phyloP scores from a whole-genome alignment of 2,888 invertebrate genomes.

The Amphipoea oculea region DNA sequence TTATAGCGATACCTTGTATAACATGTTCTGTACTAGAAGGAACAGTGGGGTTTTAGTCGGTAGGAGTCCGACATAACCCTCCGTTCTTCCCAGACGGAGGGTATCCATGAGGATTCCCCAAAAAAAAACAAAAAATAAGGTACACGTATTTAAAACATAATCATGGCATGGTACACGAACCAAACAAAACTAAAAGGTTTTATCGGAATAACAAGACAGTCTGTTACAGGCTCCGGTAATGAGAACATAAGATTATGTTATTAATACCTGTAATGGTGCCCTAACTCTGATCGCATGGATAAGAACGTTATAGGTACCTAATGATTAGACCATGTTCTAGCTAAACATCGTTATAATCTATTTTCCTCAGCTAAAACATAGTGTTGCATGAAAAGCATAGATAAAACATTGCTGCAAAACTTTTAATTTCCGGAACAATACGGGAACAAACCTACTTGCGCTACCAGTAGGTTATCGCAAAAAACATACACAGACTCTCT shows the following conservation, averaged over 20 bases:
- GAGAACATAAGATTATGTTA: conserved; percentile 38
- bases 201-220: conserved; percentile 42
- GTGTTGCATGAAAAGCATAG: neutral
- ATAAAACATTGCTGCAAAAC: conserved; percentile 22
- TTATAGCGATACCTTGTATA: conserved; percentile 12
- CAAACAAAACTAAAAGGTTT: conserved; percentile 18
- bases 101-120: neutral
- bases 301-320: conserved; percentile 16
- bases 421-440: conserved; percentile 45
- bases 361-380: neutral
- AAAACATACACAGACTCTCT: conserved; percentile 24
- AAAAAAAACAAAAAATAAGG: neutral
- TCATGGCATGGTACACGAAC: conserved; percentile 1
- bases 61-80: neutral
- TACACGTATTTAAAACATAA: conserved; percentile 25
- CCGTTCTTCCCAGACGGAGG: neutral
- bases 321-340: neutral
- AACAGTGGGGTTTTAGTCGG: neutral
- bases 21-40: neutral
- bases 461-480: conserved; percentile 37
- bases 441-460: conserved; percentile 22
- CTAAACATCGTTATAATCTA: conserved; percentile 1
- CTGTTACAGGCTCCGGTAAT: conserved; percentile 22
- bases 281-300: conserved; percentile 9
- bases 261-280: conserved; percentile 9